Evolutionary conservation across 2,888 invertebrate genomes (phyloP), one percentile per base, ranked within the genome.

Genomic region (Xestia sexstrigata): DNA sequence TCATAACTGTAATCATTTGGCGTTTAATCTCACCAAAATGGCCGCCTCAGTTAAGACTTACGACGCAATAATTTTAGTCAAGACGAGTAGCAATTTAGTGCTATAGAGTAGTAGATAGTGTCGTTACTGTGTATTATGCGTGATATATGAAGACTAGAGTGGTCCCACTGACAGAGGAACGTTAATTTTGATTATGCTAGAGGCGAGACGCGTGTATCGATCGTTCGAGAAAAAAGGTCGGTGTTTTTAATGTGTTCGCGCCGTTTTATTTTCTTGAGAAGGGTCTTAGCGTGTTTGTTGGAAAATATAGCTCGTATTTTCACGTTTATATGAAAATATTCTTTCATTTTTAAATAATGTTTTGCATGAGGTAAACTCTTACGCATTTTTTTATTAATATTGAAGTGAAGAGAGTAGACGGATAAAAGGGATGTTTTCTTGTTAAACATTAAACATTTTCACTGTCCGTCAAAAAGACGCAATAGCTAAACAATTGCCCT

Each of bases 21-120:
- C 68, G 84, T 86, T 83, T 84, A 82, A 84, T 79, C 84, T 67
- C 39, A 69, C 66, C 78, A 67, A 85, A 87, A 85, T 83, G 70
- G 84, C 78, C 62, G 52, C 79, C 76, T 68, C 76, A 70, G 79
- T 77, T 81, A 81, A 86, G 86, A 92, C 84, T 90, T 89, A 92
- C 88, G 90, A 87, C 79, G 88, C 83, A 83, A 90, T 92, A 90
- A 92, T 88, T 91, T 88, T 78, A 85, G 85, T 84, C 82, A 82
- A 87, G 89, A 87, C 80, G 83, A 86, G 82, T 78, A 79, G 79
- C 84, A 87, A 89, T 89, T 90, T 87, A 81, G 68, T n/a, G 74
- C 76, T 76, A 83, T 79, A 78, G 74, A 78, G 83, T 79, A 72
- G 63, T 65, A 82, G 85, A 84, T 87, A 85, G 87, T 89, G 90